A percentile compares a stretch with the other conserved stretches of the same genome.
Conservation (phyloP, 23 tunicate genomes). For the Styela clava region DNA sequence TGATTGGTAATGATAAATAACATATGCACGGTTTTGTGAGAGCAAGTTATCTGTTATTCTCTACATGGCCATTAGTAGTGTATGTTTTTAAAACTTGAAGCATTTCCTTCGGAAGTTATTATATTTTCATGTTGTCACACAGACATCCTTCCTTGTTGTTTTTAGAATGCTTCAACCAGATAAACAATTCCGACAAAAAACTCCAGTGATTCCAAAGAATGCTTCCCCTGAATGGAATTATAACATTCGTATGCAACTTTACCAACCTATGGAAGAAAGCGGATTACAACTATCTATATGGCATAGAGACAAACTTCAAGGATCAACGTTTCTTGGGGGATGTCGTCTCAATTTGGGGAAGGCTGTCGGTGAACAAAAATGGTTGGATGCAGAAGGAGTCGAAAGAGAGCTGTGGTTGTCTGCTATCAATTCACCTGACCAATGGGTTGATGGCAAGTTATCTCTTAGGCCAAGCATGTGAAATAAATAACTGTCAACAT, state of each 20-base stretch:
- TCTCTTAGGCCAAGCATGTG: conserved; percentile 24
- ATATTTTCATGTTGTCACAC: too few species aligned
- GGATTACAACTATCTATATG: conserved; percentile 48
- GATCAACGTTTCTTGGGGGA: conserved; percentile 27
- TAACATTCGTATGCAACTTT: conserved; percentile 33
- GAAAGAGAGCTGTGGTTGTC: conserved; percentile 40
- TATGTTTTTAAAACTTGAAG: too few species aligned
- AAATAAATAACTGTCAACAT: background rate
- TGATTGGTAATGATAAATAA: background rate
- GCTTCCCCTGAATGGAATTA: conserved; percentile 47
- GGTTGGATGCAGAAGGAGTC: conserved; percentile 25
- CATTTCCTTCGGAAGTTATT: too few species aligned
- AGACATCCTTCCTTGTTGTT: background rate
- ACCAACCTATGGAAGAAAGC: conserved; percentile 41
- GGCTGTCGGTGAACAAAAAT: background rate
- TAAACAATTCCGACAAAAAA: conserved; percentile 46
- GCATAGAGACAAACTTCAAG: conserved; percentile 35
- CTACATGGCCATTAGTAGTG: too few species aligned
- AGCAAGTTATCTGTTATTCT: too few species aligned
- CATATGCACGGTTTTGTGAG: background rate
- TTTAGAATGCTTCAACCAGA: conserved; percentile 44
- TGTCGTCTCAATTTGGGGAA: conserved; percentile 33
- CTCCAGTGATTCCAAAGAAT: conserved; percentile 22
- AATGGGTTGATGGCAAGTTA: conserved; percentile 43
- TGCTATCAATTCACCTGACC: conserved; percentile 30